Evolutionary conservation across 2,888 invertebrate species (phyloP), one percentile per base, ranked within the genome.

Genomic region (Aphelenchoides bicaudatus): DNA sequence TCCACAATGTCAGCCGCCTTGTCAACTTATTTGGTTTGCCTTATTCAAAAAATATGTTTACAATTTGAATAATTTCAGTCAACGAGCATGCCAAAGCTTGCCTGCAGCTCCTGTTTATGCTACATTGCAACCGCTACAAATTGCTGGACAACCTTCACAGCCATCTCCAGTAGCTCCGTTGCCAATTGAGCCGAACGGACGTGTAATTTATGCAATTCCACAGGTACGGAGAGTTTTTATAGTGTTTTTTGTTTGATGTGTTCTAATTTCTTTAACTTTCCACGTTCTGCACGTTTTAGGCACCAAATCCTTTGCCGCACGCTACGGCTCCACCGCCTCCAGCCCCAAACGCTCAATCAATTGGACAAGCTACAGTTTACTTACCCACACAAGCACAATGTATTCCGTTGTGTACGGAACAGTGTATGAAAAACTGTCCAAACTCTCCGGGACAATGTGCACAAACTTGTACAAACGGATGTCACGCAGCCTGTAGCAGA

Each of bases 321-420:
- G n/a, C 43, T 10, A 6, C 43, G 8, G 43, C 21, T 8, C 25
- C 43, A n/a, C 43, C 43, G 23, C 43, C 43, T 10, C 43, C 43
- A 6, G 43, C n/a, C 34, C 34, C 10, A 34, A 34, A 34, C n/a
- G 43, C 43, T 10, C 43, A 43, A n/a, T n/a, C n/a, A n/a, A n/a
- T n/a, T n/a, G n/a, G n/a, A n/a, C n/a, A n/a, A n/a, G n/a, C n/a
- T n/a, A n/a, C n/a, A n/a, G n/a, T n/a, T n/a, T n/a, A n/a, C n/a
- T n/a, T n/a, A n/a, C n/a, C n/a, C n/a, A n/a, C n/a, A n/a, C n/a
- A n/a, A n/a, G n/a, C n/a, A n/a, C 16, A 51, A 19, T 51, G 52
- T 21, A 16, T 51, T 1, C 52, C 52, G 6, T 21, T 34, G 19
- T 51, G 52, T 28, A 51, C 52, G 21, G 52, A 51, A 51, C 52